phyloP scores from a whole-genome alignment of 2,113 vertebrate species.

The Callipepla californica region DNA sequence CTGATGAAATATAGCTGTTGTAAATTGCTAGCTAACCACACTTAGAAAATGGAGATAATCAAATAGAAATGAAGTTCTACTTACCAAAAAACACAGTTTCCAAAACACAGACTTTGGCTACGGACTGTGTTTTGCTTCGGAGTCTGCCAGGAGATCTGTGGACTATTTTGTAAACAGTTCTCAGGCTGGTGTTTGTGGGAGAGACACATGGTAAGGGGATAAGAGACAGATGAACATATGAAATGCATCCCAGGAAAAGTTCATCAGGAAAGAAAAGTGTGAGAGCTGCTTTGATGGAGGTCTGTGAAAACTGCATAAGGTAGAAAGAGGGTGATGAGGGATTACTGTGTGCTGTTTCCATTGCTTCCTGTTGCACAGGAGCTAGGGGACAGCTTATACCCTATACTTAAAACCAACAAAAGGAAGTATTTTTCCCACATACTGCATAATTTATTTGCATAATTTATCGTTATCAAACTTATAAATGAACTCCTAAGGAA shows the following conservation, averaged over 20 bases:
- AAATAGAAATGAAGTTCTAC: slow-evolving; percentile 50
- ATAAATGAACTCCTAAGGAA: not conserved
- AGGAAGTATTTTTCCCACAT: not conserved
- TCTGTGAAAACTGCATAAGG: not conserved
- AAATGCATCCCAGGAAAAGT: slow-evolving; percentile 26
- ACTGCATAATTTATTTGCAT: not conserved
- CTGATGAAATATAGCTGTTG: slow-evolving; percentile 26
- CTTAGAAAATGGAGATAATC: slow-evolving; percentile 23
- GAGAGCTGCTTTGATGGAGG: not conserved
- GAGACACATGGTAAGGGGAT: slow-evolving; percentile 19
- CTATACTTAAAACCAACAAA: not conserved
- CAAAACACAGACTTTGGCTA: slow-evolving; percentile 56
- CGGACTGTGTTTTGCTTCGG: slow-evolving; percentile 17
- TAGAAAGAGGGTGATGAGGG: not conserved
- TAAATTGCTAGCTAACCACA: slow-evolving; percentile 27
- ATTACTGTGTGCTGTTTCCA: not conserved
- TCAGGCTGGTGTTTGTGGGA: slow-evolving; percentile 37
- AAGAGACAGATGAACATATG: slow-evolving; percentile 39
- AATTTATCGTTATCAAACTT: not conserved
- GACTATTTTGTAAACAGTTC: slow-evolving; percentile 55
- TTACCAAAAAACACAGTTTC: slow-evolving; percentile 33
- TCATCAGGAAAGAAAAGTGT: not conserved
- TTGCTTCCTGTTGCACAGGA: not conserved
- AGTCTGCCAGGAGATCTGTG: slow-evolving; percentile 56
- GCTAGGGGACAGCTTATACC: not conserved